Base-by-base conservation (phyloP, 2,113 vertebrate genomes). In the Scopus umbretta region DNA sequence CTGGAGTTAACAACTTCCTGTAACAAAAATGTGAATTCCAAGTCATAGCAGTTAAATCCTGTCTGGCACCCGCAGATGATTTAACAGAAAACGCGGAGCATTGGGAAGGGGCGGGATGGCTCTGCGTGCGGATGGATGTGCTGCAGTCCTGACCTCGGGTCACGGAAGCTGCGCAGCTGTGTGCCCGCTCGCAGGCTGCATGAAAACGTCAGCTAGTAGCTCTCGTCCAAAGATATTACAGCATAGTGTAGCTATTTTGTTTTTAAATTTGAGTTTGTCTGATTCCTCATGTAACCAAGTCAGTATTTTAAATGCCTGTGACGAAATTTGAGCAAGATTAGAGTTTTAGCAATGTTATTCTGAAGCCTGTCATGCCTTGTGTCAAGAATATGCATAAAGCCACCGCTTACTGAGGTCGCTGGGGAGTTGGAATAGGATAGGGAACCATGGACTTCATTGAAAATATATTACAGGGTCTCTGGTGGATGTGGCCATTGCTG, bases 221-320 rank as follows among this genome's bases (percentile, higher is more conserved):
- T 90, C 71, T 82, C 75, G 38, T 90, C 94, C 93, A 93, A 94
- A 94, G 72, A 62, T 67, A 92, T 93, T 90, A 94, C 96, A 94
- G 27, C 82, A 92, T 83, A 26, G 79, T 17, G 10, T 43, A 95
- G 65, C 67, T 96, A 94, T 96, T 88, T 94, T 96, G 95, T 92
- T 97, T 96, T 94, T 72, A 66, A 80, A 38, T 78, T 53, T 52
- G 55, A 70, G 8, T 61, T 91, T 52, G n/a, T 86, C 49, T 59
- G 55, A 27, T 62, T 95, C 38, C 34, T 93, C 23, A 0, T 47
- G 56, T 66, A 90, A 80, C 66, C 13, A 34, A 2, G 67, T 68
- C 34, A 75, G 11, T 68, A 74, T 83, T 88, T 91, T 70, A 75
- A 79, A 74, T 53, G n/a, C 2, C 2, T 61, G 13, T 63, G 36